Evolutionary conservation across 1,140 invertebrate genomes (phyloP).

Genomic region (Bombus sibiricus): DNA sequence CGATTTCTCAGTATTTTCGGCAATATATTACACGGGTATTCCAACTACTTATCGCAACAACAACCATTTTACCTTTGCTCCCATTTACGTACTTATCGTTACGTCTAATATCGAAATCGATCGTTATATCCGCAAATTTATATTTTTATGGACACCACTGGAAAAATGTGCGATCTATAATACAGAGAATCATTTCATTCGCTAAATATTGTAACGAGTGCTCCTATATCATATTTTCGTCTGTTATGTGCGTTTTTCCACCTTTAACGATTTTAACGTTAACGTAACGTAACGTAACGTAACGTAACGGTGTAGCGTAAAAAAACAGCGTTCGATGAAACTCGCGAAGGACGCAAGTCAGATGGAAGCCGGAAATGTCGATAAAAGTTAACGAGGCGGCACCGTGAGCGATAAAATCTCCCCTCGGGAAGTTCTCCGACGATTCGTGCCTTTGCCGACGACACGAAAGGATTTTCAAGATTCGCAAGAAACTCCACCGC

Average conservation of each 20-base stretch:
- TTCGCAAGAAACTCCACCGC: constrained; percentile 16
- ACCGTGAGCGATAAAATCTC: constrained; percentile 35
- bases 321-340: neutral
- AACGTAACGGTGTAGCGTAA: neutral
- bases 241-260: neutral
- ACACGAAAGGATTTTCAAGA: constrained; percentile 36
- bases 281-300: too few species aligned
- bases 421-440: neutral
- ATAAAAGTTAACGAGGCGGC: constrained; percentile 42
- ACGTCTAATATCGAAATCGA: too few species aligned
- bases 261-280: neutral
- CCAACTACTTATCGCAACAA: too few species aligned
- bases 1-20: neutral
- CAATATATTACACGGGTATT: too few species aligned
- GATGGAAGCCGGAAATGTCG: constrained; percentile 33
- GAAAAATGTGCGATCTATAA: too few species aligned
- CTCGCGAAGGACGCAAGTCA: neutral
- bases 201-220: too few species aligned
- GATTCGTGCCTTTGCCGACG: constrained; percentile 9
- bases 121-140: too few species aligned
- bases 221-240: neutral
- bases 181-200: too few species aligned
- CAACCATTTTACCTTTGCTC: too few species aligned
- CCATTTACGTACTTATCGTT: too few species aligned
- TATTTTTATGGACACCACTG: too few species aligned